These are phyloP conservation scores for Octonoba sinensis DNA, from an alignment of 2,888 invertebrate species.

Conservation along the genomic window DNA sequence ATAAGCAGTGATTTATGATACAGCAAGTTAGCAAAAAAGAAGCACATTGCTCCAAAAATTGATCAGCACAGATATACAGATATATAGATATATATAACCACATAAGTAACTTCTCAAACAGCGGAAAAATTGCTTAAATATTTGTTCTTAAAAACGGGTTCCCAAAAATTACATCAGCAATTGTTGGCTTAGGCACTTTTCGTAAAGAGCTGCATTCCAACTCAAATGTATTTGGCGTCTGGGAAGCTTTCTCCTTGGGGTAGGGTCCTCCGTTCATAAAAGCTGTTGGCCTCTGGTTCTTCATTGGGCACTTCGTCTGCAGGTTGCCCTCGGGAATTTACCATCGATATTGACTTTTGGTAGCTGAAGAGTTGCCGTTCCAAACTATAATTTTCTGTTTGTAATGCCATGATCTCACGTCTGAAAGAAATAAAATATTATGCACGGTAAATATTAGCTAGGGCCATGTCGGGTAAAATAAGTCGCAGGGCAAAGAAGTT, in stretches of 20 bases:
- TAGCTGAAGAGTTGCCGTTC: conserved; percentile 87
- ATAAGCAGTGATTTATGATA: conserved; percentile 42
- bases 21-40: conserved; percentile 46
- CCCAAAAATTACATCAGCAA: conserved; percentile 44
- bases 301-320: conserved; percentile 22
- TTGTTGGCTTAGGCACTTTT: conserved; percentile 52
- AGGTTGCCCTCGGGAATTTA: conserved; percentile 72
- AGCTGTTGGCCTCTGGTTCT: conserved; percentile 22
- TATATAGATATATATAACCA: conserved; percentile 16
- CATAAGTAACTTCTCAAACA: conserved; percentile 35
- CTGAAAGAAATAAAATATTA: conserved; percentile 73
- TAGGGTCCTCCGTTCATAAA: conserved; percentile 6
- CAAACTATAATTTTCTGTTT: conserved; percentile 86
- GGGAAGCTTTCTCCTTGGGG: conserved; percentile 24
- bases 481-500: background rate
- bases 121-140: conserved; percentile 52
- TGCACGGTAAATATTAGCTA: background rate
- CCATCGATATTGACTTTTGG: conserved; percentile 83
- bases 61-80: conserved; percentile 29
- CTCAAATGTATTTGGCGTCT: conserved; percentile 41
- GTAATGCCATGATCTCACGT: conserved; percentile 82
- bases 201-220: conserved; percentile 18
- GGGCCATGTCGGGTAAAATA: background rate
- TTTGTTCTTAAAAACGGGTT: conserved; percentile 42
- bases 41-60: conserved; percentile 42